Conservation (phyloP, 2,888 invertebrate species). For the Sylvicola cinctus region DNA sequence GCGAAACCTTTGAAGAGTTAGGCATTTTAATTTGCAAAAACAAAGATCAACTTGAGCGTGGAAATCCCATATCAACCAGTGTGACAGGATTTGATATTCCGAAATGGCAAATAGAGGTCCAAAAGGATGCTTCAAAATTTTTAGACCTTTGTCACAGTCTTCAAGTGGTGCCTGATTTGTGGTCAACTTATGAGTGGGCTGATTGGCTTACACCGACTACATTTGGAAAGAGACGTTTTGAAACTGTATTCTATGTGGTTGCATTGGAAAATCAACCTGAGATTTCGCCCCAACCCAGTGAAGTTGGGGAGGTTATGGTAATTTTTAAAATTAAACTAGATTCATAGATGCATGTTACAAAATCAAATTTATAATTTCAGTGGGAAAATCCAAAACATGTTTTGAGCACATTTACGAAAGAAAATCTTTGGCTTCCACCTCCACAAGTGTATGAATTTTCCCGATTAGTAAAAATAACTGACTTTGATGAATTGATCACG, state of each 20-base stretch:
- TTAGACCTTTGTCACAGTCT: slow-evolving; percentile 43
- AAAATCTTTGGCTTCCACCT: slow-evolving; percentile 32
- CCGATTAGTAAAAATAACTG: slow-evolving; percentile 33
- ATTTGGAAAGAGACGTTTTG: slow-evolving; percentile 23
- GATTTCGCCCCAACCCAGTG: slow-evolving; percentile 28
- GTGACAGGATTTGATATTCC: slow-evolving; percentile 33
- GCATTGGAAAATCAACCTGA: slow-evolving; percentile 32
- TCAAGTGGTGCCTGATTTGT: slow-evolving; percentile 57
- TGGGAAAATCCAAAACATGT: slow-evolving; percentile 39
- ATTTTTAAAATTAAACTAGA: slow-evolving; percentile 16
- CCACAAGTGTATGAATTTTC: slow-evolving; percentile 62
- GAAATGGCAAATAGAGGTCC: slow-evolving; percentile 37
- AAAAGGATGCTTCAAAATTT: slow-evolving; percentile 27
- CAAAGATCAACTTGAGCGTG: slow-evolving; percentile 22
- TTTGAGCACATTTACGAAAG: slow-evolving; percentile 10
- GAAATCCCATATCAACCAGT: slow-evolving; percentile 23
- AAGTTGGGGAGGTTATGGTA: slow-evolving; percentile 31
- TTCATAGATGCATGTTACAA: too few relatives aligned
- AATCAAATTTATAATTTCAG: too few relatives aligned
- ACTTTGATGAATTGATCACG: slow-evolving; percentile 32
- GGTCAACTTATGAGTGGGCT: slow-evolving; percentile 60
- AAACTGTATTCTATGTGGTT: slow-evolving; percentile 51
- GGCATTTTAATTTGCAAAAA: slow-evolving; percentile 52
- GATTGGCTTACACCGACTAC: slow-evolving; percentile 59
- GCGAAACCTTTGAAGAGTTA: slow-evolving; percentile 82